Evolutionary conservation across 2,797 vertebrate genomes (phyloP).

Genomic region (Ctenopoma multispine): DNA sequence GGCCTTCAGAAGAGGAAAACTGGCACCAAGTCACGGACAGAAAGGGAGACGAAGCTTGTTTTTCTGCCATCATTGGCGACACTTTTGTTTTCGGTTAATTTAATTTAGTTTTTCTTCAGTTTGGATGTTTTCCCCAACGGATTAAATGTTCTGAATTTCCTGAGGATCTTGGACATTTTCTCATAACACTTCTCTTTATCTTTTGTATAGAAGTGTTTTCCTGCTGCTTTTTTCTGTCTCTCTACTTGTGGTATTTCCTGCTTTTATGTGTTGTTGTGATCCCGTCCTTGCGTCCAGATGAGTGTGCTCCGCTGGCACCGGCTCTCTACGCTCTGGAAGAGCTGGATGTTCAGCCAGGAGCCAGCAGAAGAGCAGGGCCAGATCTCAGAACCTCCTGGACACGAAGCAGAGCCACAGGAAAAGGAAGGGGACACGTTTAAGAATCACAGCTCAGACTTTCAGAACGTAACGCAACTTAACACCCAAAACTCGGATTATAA

Average conservation of each 20-base stretch:
- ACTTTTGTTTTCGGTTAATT: neutral
- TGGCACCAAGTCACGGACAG: slow-evolving; percentile 3
- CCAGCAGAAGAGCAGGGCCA: slow-evolving; percentile 59
- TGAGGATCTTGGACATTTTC: slow-evolving; percentile 33
- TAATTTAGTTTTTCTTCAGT: neutral
- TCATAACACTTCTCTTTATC: slow-evolving; percentile 30
- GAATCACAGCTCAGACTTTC: slow-evolving; percentile 9
- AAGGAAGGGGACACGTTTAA: slow-evolving; percentile 3
- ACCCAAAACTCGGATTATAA: slow-evolving; percentile 38
- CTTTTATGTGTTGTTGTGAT: slow-evolving; percentile 67
- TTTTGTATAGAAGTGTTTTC: slow-evolving; percentile 32
- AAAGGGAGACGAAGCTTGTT: neutral
- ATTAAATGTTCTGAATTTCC: slow-evolving; percentile 36
- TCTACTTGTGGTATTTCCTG: slow-evolving; percentile 63
- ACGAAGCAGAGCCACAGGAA: neutral
- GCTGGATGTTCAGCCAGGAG: slow-evolving; percentile 93
- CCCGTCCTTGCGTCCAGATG: slow-evolving; percentile 80
- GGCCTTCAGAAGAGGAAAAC: slow-evolving; percentile 23
- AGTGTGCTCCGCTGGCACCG: slow-evolving; percentile 86
- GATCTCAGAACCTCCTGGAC: slow-evolving; percentile 22
- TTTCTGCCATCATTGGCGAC: neutral
- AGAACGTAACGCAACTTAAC: neutral
- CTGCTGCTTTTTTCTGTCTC: slow-evolving; percentile 2
- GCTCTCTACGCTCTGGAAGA: slow-evolving; percentile 89
- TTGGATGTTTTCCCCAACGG: slow-evolving; percentile 28